phyloP scores from a whole-genome alignment of 2,888 invertebrate species.

The Trichopoda pennipes region DNA sequence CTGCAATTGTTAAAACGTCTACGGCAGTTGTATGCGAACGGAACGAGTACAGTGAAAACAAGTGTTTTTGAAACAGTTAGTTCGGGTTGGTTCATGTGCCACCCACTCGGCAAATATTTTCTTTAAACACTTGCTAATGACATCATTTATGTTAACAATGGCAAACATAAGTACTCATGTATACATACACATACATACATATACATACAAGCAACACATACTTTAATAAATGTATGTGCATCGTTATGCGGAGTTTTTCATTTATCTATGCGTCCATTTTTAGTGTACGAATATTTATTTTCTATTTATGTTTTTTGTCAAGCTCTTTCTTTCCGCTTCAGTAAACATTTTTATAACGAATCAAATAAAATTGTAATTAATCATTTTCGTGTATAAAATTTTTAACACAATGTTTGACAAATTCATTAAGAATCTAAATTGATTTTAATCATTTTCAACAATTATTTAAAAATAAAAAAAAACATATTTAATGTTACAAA shows the following conservation, averaged over 20 bases:
- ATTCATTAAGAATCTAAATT: conserved; percentile 17
- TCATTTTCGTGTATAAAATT: conserved; percentile 12
- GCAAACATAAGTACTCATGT: not conserved
- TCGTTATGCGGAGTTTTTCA: no score
- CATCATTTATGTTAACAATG: conserved; percentile 48
- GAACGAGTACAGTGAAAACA: conserved; percentile 12
- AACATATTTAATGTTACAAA: conserved; percentile 1
- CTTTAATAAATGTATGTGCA: no score
- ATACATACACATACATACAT: no score
- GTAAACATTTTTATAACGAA: not conserved
- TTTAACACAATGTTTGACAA: conserved; percentile 1
- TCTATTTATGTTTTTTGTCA: not conserved
- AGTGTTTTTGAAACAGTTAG: conserved; percentile 33
- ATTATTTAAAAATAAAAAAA: conserved; percentile 7
- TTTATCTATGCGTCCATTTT: no score
- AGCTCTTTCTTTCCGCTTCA: conserved; percentile 23
- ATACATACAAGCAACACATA: no score
- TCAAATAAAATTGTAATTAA: conserved; percentile 13
- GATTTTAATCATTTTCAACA: not conserved
- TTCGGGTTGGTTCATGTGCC: conserved; percentile 49
- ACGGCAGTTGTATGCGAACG: conserved; percentile 9
- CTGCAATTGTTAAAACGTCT: conserved; percentile 8
- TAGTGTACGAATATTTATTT: not conserved
- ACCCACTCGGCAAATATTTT: conserved; percentile 44
- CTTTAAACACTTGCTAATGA: conserved; percentile 45